Evolutionary conservation across 92 coral and sea anemone genomes (phyloP).

Genomic region (Bergia sp.): DNA sequence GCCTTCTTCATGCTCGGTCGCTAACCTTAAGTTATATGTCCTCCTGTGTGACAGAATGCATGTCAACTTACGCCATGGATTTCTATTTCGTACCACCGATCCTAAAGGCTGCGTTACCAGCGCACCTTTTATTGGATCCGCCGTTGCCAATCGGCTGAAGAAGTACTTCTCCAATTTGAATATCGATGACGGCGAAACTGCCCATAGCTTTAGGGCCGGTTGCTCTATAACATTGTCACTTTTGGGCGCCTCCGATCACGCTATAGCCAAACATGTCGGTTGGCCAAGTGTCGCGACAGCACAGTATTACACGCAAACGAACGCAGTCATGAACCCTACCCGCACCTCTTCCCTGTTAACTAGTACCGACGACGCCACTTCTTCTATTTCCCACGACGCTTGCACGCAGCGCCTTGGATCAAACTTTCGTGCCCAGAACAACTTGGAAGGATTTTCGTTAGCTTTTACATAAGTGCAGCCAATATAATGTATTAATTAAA

Average conservation of each 20-base stretch:
- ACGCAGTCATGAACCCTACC: not conserved
- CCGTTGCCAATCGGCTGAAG: slow-evolving; percentile 47
- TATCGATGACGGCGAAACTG: slow-evolving; percentile 59
- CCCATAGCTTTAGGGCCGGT: slow-evolving; percentile 57
- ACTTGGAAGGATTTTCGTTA: too few relatives aligned
- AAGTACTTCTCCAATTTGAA: slow-evolving; percentile 38
- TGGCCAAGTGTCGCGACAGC: slow-evolving; percentile 6
- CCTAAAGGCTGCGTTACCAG: slow-evolving; percentile 41
- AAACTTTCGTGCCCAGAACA: too few relatives aligned
- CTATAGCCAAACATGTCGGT: slow-evolving; percentile 48
- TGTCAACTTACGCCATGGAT: slow-evolving; percentile 55
- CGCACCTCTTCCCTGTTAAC: too few relatives aligned
- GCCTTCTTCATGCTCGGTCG: slow-evolving; percentile 48
- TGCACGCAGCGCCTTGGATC: too few relatives aligned
- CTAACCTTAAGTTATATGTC: slow-evolving; percentile 58
- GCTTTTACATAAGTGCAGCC: too few relatives aligned
- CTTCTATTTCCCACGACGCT: too few relatives aligned
- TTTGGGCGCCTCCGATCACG: slow-evolving; percentile 40
- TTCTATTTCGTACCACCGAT: slow-evolving; percentile 54
- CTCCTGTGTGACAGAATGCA: slow-evolving; percentile 60
- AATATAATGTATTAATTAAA: too few relatives aligned
- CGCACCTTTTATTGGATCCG: slow-evolving; percentile 60
- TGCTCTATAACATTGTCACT: slow-evolving; percentile 53
- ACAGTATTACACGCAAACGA: not conserved
- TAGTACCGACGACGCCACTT: too few relatives aligned